Conservation (phyloP, 2,113 vertebrate genomes). For the Clarias macrocephalus region DNA sequence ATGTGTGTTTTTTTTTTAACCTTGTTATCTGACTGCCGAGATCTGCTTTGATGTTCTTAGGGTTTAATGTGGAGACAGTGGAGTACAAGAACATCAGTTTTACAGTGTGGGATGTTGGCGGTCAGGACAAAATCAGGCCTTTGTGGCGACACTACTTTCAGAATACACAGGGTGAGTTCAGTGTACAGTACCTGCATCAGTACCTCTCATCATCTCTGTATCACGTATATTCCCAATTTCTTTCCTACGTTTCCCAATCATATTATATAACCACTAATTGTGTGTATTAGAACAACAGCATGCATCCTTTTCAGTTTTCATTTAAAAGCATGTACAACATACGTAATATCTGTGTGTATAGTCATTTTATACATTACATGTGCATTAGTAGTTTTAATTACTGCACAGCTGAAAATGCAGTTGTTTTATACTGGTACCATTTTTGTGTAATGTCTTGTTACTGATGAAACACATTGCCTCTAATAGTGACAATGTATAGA, state of each 20-base stretch:
- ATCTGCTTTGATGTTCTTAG: slow-evolving; percentile 63
- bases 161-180: slow-evolving; percentile 88
- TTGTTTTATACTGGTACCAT: neutral
- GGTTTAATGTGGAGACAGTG: slow-evolving; percentile 84
- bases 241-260: neutral
- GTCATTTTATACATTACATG: too few relatives aligned
- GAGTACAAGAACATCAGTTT: slow-evolving; percentile 99
- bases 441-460: neutral
- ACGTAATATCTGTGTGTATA: neutral
- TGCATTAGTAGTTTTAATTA: neutral
- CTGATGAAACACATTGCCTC: neutral
- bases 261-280: neutral
- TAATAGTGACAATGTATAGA: neutral
- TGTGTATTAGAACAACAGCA: neutral
- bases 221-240: neutral
- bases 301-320: neutral
- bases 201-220: neutral
- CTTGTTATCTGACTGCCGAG: neutral
- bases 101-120: slow-evolving; percentile 97
- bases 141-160: slow-evolving; percentile 98
- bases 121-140: slow-evolving; percentile 97
- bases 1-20: neutral
- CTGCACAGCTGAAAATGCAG: neutral
- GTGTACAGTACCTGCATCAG: slow-evolving; percentile 6
- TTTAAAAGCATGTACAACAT: neutral